These are phyloP conservation scores for Ips nitidus DNA, from an alignment of 1,140 invertebrate species.

Conservation along the genomic window DNA sequence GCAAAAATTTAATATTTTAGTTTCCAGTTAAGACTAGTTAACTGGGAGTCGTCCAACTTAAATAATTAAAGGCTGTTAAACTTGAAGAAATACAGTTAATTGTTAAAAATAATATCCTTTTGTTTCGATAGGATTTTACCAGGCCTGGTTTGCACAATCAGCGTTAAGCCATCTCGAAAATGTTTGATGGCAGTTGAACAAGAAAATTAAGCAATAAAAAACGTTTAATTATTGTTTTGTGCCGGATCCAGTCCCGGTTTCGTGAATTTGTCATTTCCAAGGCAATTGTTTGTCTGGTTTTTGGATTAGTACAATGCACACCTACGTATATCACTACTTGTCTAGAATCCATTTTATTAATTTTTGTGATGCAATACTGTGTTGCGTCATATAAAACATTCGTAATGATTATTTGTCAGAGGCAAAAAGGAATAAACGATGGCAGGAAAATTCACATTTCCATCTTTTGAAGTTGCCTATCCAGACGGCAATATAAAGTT, in stretches of 20 bases:
- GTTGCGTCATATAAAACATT: background rate
- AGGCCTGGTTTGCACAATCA: conserved; percentile 22
- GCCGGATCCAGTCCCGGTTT: too few relatives aligned
- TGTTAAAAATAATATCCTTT: conserved; percentile 36
- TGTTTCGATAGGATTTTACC: conserved; percentile 27
- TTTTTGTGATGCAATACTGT: too few relatives aligned
- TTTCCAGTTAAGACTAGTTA: background rate
- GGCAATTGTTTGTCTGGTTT: too few relatives aligned
- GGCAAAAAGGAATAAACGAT: conserved; percentile 25
- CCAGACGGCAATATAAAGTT: conserved; percentile 47
- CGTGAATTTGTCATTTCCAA: too few relatives aligned
- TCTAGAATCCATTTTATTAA: too few relatives aligned
- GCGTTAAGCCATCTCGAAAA: conserved; percentile 21
- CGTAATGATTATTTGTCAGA: conserved; percentile 37
- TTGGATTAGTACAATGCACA: too few relatives aligned
- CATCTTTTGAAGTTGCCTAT: conserved; percentile 44
- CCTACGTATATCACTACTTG: too few relatives aligned
- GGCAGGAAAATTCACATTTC: conserved; percentile 33
- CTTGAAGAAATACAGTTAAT: conserved; percentile 32
- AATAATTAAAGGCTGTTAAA: conserved; percentile 31
- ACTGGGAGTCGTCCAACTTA: background rate
- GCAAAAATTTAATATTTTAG: too few relatives aligned
- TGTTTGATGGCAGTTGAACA: conserved; percentile 28
- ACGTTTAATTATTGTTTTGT: conserved; percentile 17
- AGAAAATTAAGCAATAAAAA: conserved; percentile 29